Base-by-base conservation (phyloP, 2,888 invertebrate genomes). In the Yponomeuta malinellus region DNA sequence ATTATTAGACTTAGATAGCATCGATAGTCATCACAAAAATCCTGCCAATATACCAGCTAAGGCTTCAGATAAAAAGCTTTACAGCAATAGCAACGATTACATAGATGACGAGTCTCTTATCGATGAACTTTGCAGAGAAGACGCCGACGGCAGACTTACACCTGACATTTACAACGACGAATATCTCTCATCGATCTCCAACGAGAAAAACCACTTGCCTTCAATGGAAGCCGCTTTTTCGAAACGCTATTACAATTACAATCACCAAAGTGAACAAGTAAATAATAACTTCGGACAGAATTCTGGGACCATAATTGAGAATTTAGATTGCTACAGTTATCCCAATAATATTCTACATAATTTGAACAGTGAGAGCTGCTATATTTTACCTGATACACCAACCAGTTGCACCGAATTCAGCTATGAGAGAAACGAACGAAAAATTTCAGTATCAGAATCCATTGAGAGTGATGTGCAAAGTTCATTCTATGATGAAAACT, bases 41-140 rank as follows among this genome's bases (percentile, higher is more conserved):
- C 81, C 81, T 63, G 84, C 85, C 77, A 80, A 81, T 67, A 76
- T 78, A 2, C 29, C 74, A 43, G 83, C 80, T 74, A 80, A 77
- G 33, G 78, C 79, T 72, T 71, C 66, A 29, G 78, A 80, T 52
- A 77, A 74, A 3, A 83, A 81, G 72, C 2, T 59, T 59, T 15
- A 59, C 52, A 74, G 77, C 12, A 64, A 15, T 37, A 84, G 81
- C 73, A 84, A 84, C 71, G 90, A 91, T 69, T 91, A 91, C 65
- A 91, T 92, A 67, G 92, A 92, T 71, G 92, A 92, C 65, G 92
- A 92, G 78, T 91, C 89, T 15, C 76, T 92, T 12, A 89, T 92
- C 65, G 92, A 92, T 71, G 91, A 91, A 74, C 82, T 92, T 23
- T 92, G 92, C 69, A 85, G 91, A 79, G 92, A 92, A 79, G 92